phyloP scores from a whole-genome alignment of 1,140 invertebrate species.

The Drosophila kanapiae region DNA sequence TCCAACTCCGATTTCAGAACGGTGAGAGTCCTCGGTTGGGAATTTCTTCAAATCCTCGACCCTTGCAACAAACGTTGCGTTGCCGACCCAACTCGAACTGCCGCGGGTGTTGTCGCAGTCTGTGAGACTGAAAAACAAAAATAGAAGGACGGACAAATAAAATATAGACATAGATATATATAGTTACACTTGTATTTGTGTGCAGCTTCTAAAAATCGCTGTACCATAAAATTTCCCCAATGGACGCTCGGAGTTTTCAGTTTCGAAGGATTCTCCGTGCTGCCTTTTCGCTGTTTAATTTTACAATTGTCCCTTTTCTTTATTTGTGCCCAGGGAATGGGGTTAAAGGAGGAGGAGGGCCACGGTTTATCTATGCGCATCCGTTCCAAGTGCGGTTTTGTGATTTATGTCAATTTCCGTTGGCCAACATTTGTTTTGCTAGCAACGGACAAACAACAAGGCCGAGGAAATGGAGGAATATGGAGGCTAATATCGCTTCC shows the following conservation, averaged over 20 bases:
- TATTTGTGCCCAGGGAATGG: slow-evolving; percentile 39
- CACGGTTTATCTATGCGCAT: slow-evolving; percentile 67
- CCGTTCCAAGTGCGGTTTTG: slow-evolving; percentile 68
- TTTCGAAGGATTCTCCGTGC: slow-evolving; percentile 49
- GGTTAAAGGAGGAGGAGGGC: slow-evolving; percentile 18
- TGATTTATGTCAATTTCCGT: slow-evolving; percentile 75
- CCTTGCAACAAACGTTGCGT: slow-evolving; percentile 43
- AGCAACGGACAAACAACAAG: slow-evolving; percentile 28
- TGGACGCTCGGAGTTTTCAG: slow-evolving; percentile 62
- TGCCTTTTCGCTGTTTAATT: slow-evolving; percentile 81
- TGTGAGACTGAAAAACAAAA: slow-evolving; percentile 21
- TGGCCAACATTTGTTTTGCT: slow-evolving; percentile 76
- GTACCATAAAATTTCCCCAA: slow-evolving; percentile 83
- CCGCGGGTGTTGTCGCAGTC: slow-evolving; percentile 26
- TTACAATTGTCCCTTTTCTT: slow-evolving; percentile 79
- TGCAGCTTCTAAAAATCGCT: slow-evolving; percentile 71
- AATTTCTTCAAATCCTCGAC: slow-evolving; percentile 13
- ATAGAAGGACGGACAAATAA: slow-evolving; percentile 30
- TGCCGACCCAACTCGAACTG: slow-evolving; percentile 26
- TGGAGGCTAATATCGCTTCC: slow-evolving; percentile 1
- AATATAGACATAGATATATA: slow-evolving; percentile 53
- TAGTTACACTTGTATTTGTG: slow-evolving; percentile 33
- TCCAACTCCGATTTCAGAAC: background rate
- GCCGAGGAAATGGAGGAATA: slow-evolving; percentile 26
- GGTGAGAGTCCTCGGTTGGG: slow-evolving; percentile 16